Conservation (phyloP, 2,888 invertebrate genomes). For the Hydroisotoma schaefferi region DNA sequence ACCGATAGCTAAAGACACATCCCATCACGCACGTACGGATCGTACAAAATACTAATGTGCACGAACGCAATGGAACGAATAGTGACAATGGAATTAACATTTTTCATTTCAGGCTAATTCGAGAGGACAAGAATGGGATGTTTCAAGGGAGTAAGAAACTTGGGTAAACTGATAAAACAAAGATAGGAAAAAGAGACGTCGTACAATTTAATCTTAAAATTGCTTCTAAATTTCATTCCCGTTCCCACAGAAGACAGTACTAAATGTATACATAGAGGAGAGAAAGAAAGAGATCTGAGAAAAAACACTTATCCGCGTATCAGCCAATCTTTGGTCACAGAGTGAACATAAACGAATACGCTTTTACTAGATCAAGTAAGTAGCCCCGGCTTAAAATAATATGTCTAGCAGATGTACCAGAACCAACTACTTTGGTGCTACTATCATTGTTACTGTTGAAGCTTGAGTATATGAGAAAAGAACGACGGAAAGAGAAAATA, state of each 20-base stretch:
- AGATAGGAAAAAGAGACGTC: constrained; percentile 21
- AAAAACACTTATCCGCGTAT: too few relatives aligned
- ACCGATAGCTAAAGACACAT: constrained; percentile 6
- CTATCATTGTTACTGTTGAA: too few relatives aligned
- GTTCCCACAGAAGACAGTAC: constrained; percentile 2
- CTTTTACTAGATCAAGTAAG: too few relatives aligned
- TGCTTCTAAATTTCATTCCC: constrained; percentile 38
- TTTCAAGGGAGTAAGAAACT: constrained; percentile 17
- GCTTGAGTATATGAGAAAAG: neutral
- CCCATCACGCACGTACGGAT: neutral
- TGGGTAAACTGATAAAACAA: constrained; percentile 31
- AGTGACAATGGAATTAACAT: constrained; percentile 36
- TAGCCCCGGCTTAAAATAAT: neutral
- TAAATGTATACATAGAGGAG: neutral
- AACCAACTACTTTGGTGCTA: too few relatives aligned
- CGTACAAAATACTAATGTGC: too few relatives aligned
- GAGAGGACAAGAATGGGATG: constrained; percentile 31
- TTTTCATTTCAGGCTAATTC: constrained; percentile 45
- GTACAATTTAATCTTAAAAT: constrained; percentile 45
- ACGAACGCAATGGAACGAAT: neutral
- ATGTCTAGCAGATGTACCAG: too few relatives aligned
- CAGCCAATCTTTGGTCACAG: too few relatives aligned
- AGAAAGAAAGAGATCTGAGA: constrained; percentile 11
- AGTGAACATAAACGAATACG: too few relatives aligned
- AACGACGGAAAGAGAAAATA: neutral